Evolutionary conservation across 2,797 vertebrate genomes (phyloP).

Genomic region (Oreochromis mossambicus): DNA sequence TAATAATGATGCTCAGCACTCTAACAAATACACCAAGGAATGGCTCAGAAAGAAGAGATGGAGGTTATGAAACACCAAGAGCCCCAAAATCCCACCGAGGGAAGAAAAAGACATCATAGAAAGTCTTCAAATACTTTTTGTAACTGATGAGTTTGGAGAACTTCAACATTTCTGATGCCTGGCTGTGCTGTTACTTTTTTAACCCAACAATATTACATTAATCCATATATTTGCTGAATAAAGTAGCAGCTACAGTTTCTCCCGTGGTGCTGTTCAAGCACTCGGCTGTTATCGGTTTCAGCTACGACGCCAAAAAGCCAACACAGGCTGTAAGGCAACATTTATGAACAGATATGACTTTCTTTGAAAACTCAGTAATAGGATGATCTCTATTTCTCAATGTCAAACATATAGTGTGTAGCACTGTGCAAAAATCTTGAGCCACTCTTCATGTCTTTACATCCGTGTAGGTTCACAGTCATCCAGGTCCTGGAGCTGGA

Average conservation of each 20-base stretch:
- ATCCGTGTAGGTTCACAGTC: rapidly evolving
- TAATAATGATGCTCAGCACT: neutral
- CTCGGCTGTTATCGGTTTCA: neutral
- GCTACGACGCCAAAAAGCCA: neutral
- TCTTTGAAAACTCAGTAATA: neutral
- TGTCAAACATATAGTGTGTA: neutral
- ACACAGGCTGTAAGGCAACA: rapidly evolving
- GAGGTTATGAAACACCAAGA: neutral
- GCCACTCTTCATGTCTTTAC: neutral
- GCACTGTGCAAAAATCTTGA: neutral
- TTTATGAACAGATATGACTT: neutral
- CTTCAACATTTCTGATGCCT: neutral
- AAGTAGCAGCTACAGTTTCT: rapidly evolving
- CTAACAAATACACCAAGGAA: neutral
- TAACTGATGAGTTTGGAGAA: neutral
- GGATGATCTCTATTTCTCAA: rapidly evolving
- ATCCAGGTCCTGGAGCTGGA: neutral
- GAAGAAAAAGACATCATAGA: neutral
- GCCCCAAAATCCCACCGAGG: neutral
- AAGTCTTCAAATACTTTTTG: neutral
- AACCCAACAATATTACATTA: neutral
- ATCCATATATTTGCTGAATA: neutral
- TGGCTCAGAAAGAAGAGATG: neutral
- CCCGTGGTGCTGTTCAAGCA: neutral
- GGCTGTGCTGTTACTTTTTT: neutral